Conservation (phyloP, 1,140 invertebrate species). For the Lineus longissimus region DNA sequence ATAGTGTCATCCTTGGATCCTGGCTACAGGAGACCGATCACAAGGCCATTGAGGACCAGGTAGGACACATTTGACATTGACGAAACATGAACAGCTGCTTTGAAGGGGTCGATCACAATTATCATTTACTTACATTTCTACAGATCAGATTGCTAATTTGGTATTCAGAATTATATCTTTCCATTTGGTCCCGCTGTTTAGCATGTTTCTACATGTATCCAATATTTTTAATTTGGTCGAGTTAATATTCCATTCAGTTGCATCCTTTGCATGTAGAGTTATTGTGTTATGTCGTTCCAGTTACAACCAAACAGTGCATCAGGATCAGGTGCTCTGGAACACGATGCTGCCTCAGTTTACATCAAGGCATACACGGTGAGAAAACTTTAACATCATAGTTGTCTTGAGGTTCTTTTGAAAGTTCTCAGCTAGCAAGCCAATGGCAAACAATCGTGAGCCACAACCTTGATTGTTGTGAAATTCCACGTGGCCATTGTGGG, state of each 20-base stretch:
- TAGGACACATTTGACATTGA: conserved; percentile 51
- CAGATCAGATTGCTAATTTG: no score
- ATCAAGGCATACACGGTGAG: conserved; percentile 63
- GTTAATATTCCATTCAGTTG: no score
- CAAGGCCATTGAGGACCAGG: conserved; percentile 95
- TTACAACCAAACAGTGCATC: conserved; percentile 86
- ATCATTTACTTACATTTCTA: no score
- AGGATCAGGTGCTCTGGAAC: conserved; percentile 91
- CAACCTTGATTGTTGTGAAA: no score
- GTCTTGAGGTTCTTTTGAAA: not conserved
- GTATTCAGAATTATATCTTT: no score
- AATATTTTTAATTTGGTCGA: no score
- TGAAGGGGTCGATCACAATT: no score
- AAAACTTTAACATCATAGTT: not conserved
- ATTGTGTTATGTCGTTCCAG: conserved; percentile 56
- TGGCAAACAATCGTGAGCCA: not conserved
- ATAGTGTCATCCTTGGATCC: conserved; percentile 65
- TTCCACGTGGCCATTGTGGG: no score
- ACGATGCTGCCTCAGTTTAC: conserved; percentile 89
- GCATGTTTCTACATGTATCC: no score
- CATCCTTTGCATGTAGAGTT: no score
- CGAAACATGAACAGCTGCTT: no score
- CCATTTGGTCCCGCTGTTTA: no score
- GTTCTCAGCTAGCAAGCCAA: not conserved
- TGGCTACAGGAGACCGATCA: conserved; percentile 87